Evolutionary conservation across 2,888 invertebrate genomes (phyloP).

Genomic region (Parnassius apollo): DNA sequence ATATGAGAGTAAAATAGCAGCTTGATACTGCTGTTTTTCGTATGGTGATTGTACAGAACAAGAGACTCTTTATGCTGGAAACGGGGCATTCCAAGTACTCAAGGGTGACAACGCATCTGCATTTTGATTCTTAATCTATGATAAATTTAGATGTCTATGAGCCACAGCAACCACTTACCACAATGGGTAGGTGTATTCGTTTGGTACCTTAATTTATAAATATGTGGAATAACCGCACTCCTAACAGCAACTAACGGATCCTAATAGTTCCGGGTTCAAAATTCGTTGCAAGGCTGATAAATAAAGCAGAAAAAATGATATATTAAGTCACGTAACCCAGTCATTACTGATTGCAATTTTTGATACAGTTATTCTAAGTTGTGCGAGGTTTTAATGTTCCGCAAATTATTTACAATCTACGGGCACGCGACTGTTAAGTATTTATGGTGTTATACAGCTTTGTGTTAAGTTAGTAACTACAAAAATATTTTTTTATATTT

Average conservation of each 20-base stretch:
- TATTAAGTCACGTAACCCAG: conserved; percentile 17
- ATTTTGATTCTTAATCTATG: too few relatives aligned
- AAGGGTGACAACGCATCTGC: too few relatives aligned
- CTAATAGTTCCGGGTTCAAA: conserved; percentile 16
- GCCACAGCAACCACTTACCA: too few relatives aligned
- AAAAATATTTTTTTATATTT: not conserved
- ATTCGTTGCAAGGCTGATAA: conserved; percentile 7
- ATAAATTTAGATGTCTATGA: too few relatives aligned
- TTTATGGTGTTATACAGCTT: not conserved
- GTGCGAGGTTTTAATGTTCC: conserved; percentile 8
- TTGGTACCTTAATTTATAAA: too few relatives aligned
- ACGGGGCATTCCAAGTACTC: too few relatives aligned
- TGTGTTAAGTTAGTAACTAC: not conserved
- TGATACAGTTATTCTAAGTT: conserved; percentile 22
- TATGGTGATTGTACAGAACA: too few relatives aligned
- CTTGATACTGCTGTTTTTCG: too few relatives aligned
- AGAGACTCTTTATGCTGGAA: too few relatives aligned
- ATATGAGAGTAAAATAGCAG: too few relatives aligned
- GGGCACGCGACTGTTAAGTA: not conserved
- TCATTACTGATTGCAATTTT: conserved; percentile 19
- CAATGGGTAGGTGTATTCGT: too few relatives aligned
- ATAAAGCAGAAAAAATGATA: not conserved
- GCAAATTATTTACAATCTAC: not conserved
- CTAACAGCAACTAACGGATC: not conserved
- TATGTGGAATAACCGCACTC: too few relatives aligned